Evolutionary conservation across 1,140 invertebrate species (phyloP), one percentile per base, ranked within the genome.

Genomic region (Drosophila nigrodunni): DNA sequence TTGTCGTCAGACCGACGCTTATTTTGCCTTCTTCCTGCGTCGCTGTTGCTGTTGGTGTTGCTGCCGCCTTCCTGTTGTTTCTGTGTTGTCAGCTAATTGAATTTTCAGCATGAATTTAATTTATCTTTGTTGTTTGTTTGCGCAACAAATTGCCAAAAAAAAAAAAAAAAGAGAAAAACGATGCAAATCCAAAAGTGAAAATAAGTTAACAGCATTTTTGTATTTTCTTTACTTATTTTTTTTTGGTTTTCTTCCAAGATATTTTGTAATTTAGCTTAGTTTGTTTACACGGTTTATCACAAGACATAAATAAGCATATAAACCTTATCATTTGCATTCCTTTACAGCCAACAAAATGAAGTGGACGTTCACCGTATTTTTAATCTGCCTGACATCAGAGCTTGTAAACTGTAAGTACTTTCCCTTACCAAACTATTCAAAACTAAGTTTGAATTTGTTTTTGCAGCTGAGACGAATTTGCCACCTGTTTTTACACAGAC

Each of bases 401-500:
- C 54, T 71, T 13, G 60, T 70, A 7, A 70, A 52, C 58, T 55
- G 72, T 74, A 62, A 70, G 43, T 21, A 39, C 35, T 62, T 50
- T 50, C 43, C 25, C 11, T 15, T 21, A 37, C 35, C 39, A 10
- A 8, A 8, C 54, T 39, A 15, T 15, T 15, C 35, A 41, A 25
- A 57, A 37, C 54, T 57, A 47, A 47, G 37, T n/a, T n/a, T 4
- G 44, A 47, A 4, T 18, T 21, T 54, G 7, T 15, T 41, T 61
- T 49, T 49, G 35, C 34, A 77, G 76, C 62, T 35, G 85, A 88
- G 58, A 91, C 86, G 8, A 96, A 96, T 92, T 92, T 94, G 68
- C 94, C 96, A 13, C 96, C 96, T 1, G 93, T 94, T 3, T 96
- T 97, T 83, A 94, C 94, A 0, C 93, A 95, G 68, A 95, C 96